Evolutionary conservation across 2,797 vertebrate genomes (phyloP).

Genomic region (Sphenopsis melanotis): DNA sequence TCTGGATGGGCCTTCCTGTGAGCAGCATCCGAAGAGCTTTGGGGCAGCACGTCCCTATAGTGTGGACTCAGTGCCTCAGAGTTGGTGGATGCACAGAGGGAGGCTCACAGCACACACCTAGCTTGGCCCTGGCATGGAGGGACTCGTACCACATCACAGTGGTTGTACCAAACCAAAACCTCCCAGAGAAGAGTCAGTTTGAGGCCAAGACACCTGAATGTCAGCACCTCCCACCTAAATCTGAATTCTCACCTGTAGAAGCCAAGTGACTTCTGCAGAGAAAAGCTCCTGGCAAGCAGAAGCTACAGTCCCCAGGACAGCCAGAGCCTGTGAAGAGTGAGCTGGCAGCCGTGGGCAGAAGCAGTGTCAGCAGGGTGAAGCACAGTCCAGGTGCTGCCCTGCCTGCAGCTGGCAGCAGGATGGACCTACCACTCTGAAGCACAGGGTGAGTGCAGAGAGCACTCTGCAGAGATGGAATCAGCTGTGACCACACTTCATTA

Average conservation of each 20-base stretch:
- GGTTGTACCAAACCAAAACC: background rate
- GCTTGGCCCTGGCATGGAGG: background rate
- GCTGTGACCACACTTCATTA: background rate
- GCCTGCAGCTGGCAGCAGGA: background rate
- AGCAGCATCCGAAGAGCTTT: background rate
- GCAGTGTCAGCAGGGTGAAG: background rate
- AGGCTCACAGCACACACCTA: background rate
- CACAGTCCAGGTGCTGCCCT: background rate
- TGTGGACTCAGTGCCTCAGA: fast-evolving
- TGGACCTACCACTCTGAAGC: background rate
- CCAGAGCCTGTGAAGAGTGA: background rate
- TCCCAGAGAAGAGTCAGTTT: background rate
- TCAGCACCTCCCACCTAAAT: background rate
- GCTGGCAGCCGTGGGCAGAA: background rate
- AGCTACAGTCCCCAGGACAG: background rate
- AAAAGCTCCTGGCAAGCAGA: background rate
- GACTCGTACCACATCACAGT: background rate
- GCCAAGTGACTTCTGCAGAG: background rate
- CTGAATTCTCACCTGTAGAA: background rate
- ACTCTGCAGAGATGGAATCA: background rate
- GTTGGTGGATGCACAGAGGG: background rate
- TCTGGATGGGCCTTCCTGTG: background rate
- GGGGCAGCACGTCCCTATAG: background rate
- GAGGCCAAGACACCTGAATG: background rate
- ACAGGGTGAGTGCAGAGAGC: background rate